phyloP scores from a whole-genome alignment of 2,113 vertebrate genomes.

The Oncorhynchus mykiss region DNA sequence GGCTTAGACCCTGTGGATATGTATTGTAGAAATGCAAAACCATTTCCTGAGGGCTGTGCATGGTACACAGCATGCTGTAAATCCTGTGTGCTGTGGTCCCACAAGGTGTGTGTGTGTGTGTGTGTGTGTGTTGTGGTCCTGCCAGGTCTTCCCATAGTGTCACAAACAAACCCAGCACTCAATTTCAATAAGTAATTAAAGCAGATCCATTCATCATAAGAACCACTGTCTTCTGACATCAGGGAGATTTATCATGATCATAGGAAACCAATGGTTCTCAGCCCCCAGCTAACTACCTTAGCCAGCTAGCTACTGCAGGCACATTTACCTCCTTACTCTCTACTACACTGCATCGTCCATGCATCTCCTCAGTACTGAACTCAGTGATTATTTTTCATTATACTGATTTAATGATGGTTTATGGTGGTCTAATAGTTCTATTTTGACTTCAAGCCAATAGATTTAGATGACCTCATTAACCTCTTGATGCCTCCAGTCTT shows the following conservation, averaged over 20 bases:
- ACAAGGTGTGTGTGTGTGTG: background rate
- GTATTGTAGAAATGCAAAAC: background rate
- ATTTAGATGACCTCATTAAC: constrained; percentile 55
- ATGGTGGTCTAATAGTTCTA: background rate
- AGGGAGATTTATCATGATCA: constrained; percentile 57
- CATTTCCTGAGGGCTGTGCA: background rate
- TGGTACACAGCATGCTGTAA: background rate
- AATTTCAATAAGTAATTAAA: constrained; percentile 60
- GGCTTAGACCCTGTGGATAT: background rate
- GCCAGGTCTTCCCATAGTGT: constrained; percentile 5
- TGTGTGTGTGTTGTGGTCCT: background rate
- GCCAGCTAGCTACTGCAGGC: background rate
- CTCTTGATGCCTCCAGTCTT: constrained; percentile 29
- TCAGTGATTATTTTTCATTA: constrained; percentile 39
- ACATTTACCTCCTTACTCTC: background rate
- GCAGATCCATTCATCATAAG: constrained; percentile 52
- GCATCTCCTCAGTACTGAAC: constrained; percentile 27
- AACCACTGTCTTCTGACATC: constrained; percentile 42
- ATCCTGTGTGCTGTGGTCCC: background rate
- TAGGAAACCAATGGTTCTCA: constrained; percentile 21
- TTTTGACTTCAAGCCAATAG: constrained; percentile 52
- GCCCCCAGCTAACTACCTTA: constrained; percentile 15
- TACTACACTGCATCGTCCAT: background rate
- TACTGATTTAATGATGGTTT: constrained; percentile 26
- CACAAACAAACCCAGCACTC: constrained; percentile 24